These are phyloP conservation scores for Microcebus ravelobensis DNA, from an alignment of 2,113 vertebrate genomes.

Conservation along the genomic window DNA sequence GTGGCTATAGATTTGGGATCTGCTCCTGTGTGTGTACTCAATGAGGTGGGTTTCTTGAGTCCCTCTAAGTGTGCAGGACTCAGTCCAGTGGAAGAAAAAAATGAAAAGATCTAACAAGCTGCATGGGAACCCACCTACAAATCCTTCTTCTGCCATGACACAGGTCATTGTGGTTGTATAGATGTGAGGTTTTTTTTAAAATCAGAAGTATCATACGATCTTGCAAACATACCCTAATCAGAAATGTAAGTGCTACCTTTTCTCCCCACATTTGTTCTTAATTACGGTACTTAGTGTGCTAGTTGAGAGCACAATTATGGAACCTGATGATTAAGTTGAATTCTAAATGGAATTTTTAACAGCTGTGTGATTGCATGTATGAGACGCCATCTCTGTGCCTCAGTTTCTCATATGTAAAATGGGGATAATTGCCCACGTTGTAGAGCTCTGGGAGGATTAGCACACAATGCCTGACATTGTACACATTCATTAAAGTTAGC, in stretches of 20 bases:
- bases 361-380: neutral
- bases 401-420: neutral
- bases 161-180: neutral
- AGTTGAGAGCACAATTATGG: neutral
- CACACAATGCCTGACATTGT: neutral
- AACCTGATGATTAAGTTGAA: neutral
- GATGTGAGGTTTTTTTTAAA: neutral
- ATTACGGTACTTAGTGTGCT: neutral
- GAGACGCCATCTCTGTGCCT: neutral
- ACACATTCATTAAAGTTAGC: neutral
- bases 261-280: neutral
- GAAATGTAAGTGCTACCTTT: neutral
- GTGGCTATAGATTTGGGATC: neutral
- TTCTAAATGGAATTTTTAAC: neutral
- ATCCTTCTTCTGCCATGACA: neutral
- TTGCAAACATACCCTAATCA: neutral
- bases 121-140: neutral
- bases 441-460: neutral
- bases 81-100: neutral
- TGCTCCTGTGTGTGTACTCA: neutral
- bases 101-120: neutral
- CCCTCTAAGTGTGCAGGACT: neutral
- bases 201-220: neutral
- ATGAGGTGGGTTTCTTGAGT: neutral
- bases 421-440: neutral